phyloP scores from a whole-genome alignment of 2,797 vertebrate species.

The Gymnodraco acuticeps region DNA sequence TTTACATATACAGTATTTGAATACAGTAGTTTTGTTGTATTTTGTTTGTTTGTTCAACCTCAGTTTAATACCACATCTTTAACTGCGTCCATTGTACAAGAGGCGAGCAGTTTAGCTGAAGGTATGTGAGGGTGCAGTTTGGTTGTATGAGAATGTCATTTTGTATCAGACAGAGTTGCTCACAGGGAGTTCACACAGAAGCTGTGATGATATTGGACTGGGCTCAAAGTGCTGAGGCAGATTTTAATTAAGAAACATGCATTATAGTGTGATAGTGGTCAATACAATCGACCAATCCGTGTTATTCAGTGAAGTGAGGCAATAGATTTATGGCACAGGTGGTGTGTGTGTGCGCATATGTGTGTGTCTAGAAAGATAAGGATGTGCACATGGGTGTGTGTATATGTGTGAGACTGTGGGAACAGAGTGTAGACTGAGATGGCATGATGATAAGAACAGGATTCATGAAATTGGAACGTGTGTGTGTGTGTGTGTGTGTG shows the following conservation, averaged over 20 bases:
- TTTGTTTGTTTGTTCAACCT: no score
- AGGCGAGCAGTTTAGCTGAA: no score
- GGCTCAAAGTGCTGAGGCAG: constrained; percentile 70
- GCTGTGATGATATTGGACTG: constrained; percentile 32
- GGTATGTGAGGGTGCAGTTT: no score
- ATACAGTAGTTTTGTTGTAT: no score
- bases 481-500: not conserved
- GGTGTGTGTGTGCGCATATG: constrained; percentile 1
- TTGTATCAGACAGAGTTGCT: not conserved
- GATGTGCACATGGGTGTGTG: not conserved
- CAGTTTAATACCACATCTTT: no score
- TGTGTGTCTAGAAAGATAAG: not conserved
- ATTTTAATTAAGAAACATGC: constrained; percentile 76
- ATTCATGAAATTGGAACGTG: constrained; percentile 48
- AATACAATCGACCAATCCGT: constrained; percentile 62
- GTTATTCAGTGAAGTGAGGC: constrained; percentile 51
- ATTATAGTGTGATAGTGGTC: constrained; percentile 60
- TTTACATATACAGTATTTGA: no score
- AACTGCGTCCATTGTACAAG: no score
- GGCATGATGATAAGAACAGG: constrained; percentile 42
- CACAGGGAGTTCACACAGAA: constrained; percentile 10
- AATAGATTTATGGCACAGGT: constrained; percentile 37
- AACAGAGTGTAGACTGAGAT: constrained; percentile 26
- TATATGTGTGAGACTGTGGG: constrained; percentile 21
- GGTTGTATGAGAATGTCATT: no score